Evolutionary conservation across 2,888 invertebrate genomes (phyloP), one percentile per base, ranked within the genome.

Genomic region (Ligdia adustata): DNA sequence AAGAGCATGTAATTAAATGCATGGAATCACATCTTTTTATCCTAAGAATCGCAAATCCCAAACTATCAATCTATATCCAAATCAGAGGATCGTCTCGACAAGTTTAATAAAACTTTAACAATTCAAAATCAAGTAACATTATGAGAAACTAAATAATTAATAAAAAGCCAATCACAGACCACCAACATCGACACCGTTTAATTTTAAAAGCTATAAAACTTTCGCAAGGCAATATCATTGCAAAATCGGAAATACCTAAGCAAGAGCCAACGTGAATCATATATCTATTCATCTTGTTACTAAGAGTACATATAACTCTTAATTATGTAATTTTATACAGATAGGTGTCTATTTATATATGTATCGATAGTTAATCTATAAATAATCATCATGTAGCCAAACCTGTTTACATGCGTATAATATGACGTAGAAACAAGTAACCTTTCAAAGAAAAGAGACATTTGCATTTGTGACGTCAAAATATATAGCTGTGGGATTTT

Each of bases 401-500:
- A 60, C 59, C 44, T 4, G 59, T 57, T 57, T 38, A 46, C 40
- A 43, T 50, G 54, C 40, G 47, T 16, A 54, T 16, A 34, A 16
- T 32, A 46, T 55, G 55, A 52, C 57, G 57, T 33, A 9, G 6
- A 24, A 24, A 12, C 37, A 29, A 59, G 47, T 37, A 20, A 42
- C 24, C 9, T 28, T 31, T 51, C 54, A 58, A 53, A 62, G 52
- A 40, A 53, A 62, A 60, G 28, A 7, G 29, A 37, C 28, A 62
- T 63, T 63, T 56, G 44, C 59, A 60, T 63, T 26, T 18, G 35
- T 66, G 62, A 66, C 63, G 62, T 49, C 22, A 38, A 27, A 31
- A 26, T 16, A 3, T 24, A 11, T 29, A 2, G n/a, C 34, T 14
- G 41, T 22, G 28, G 52, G 40, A 32, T 11, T 42, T 57, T 47